These are phyloP conservation scores for Columba janthina DNA, from an alignment of 2,113 vertebrate genomes.

Conservation along the genomic window DNA sequence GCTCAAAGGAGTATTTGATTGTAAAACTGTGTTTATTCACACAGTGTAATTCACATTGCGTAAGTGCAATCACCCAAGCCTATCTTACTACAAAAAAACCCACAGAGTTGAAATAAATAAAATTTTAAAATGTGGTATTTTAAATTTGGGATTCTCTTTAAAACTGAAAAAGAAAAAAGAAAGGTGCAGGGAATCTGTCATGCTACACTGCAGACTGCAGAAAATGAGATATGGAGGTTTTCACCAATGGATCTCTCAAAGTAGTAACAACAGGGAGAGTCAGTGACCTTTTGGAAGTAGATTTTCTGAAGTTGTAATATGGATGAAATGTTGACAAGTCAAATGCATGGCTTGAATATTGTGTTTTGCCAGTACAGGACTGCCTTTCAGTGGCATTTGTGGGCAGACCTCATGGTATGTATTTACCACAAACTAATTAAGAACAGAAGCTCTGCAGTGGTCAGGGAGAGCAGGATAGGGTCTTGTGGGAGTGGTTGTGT, in stretches of 20 bases:
- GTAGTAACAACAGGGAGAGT: background rate
- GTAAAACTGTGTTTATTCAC: background rate
- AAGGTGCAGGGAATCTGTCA: background rate
- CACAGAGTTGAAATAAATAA: background rate
- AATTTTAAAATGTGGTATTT: background rate
- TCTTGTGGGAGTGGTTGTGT: accelerated
- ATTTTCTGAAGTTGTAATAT: background rate
- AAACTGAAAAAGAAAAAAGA: background rate
- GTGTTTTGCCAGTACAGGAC: background rate
- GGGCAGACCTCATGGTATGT: background rate
- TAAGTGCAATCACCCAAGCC: background rate
- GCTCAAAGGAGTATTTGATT: background rate
- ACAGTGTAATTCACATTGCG: background rate
- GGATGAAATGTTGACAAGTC: background rate
- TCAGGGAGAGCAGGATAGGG: background rate
- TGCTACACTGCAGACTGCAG: background rate
- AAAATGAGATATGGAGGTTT: background rate
- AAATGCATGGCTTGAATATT: background rate
- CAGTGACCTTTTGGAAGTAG: background rate
- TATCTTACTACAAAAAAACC: background rate
- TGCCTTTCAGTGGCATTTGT: background rate
- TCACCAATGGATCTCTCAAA: background rate
- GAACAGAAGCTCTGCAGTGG: background rate
- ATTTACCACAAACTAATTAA: background rate
- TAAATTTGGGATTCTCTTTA: background rate